Conservation (phyloP, 2,113 vertebrate genomes). For the Saccopteryx leptura region DNA sequence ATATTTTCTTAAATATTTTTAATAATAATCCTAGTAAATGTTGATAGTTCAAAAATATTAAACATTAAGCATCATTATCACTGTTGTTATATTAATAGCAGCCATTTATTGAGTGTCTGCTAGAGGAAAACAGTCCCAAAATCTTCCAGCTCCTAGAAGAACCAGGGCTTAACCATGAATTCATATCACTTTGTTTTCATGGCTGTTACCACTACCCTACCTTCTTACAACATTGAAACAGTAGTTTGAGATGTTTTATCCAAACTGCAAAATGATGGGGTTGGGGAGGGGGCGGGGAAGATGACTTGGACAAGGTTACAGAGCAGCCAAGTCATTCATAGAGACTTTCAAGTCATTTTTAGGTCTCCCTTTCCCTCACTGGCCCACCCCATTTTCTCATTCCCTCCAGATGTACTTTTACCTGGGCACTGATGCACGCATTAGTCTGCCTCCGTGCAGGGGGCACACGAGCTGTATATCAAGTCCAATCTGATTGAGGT, state of each 20-base stretch:
- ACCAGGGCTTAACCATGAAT: background rate
- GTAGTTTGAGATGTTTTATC: background rate
- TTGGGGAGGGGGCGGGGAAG: background rate
- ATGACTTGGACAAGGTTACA: background rate
- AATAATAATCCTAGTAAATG: slow-evolving; percentile 15
- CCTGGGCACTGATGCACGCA: background rate
- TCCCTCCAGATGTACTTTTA: background rate
- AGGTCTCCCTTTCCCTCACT: background rate
- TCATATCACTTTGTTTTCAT: background rate
- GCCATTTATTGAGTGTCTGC: background rate
- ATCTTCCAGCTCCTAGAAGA: background rate
- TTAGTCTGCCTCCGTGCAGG: background rate
- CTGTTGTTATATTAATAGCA: slow-evolving; percentile 8
- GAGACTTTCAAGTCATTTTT: background rate
- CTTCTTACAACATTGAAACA: slow-evolving; percentile 1
- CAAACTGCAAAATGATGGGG: background rate
- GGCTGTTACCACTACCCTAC: background rate
- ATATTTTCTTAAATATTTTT: slow-evolving; percentile 22
- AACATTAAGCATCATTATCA: slow-evolving; percentile 9
- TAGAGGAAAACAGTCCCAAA: background rate
- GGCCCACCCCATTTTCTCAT: background rate
- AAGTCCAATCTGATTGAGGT: background rate
- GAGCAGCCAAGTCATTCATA: background rate
- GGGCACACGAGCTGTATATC: background rate
- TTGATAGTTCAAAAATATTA: background rate